These are phyloP conservation scores for Chymomyza costata DNA, from an alignment of 1,140 invertebrate species.

Conservation along the genomic window DNA sequence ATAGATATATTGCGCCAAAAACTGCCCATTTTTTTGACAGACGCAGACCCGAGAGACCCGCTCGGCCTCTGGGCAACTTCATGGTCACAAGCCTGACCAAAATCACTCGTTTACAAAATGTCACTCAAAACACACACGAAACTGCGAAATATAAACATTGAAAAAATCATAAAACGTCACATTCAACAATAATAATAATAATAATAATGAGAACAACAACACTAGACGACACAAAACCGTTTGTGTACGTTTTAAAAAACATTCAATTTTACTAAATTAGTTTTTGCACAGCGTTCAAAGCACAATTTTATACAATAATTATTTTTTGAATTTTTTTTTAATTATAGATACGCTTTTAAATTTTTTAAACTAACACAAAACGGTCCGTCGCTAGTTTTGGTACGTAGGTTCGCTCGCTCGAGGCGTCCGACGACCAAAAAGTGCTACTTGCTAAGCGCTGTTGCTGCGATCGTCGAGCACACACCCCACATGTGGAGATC, in stretches of 20 bases:
- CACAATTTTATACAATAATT: too few relatives aligned
- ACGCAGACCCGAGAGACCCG: conserved; percentile 61
- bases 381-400: conserved; percentile 21
- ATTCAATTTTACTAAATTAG: neutral
- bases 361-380: conserved; percentile 46
- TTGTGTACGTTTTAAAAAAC: too few relatives aligned
- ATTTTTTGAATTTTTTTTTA: conserved; percentile 4
- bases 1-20: conserved; percentile 47
- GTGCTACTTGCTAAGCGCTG: conserved; percentile 49
- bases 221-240: too few relatives aligned
- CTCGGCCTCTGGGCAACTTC: conserved; percentile 68
- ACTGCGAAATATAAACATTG: conserved; percentile 54
- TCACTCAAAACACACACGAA: conserved; percentile 55
- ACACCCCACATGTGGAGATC: conserved; percentile 75
- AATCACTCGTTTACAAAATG: conserved; percentile 31
- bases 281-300: too few relatives aligned
- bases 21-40: conserved; percentile 27
- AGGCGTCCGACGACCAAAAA: neutral
- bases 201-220: too few relatives aligned
- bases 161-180: neutral
- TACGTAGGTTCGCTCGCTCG: conserved; percentile 14
- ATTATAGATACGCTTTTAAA: conserved; percentile 8
- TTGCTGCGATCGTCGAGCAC: conserved; percentile 71
- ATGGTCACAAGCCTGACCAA: conserved; percentile 39
- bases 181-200: too few relatives aligned